Percentiles rank a stretch among this genome's conserved stretches.
These are phyloP conservation scores for Alcis repandata DNA, from an alignment of 2,888 invertebrate genomes.

Conservation along the genomic window DNA sequence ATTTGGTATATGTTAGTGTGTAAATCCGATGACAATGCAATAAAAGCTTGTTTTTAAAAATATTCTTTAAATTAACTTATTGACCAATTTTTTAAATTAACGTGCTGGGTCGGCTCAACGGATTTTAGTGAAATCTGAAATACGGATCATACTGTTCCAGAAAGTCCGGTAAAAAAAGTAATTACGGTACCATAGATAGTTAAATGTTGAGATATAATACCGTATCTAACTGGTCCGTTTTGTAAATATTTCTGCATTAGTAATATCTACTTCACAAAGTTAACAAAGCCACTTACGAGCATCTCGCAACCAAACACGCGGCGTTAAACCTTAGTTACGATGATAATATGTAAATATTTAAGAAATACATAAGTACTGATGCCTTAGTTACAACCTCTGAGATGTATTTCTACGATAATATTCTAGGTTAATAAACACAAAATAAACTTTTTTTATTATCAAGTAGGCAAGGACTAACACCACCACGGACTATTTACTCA, in stretches of 20 bases:
- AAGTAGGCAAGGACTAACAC: not conserved
- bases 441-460: not conserved
- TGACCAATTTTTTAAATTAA: not conserved
- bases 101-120: too few relatives aligned
- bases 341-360: slow-evolving; percentile 24
- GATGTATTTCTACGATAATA: slow-evolving; percentile 15
- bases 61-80: too few relatives aligned
- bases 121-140: too few relatives aligned
- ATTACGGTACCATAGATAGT: too few relatives aligned
- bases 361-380: slow-evolving; percentile 8
- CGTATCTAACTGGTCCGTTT: too few relatives aligned
- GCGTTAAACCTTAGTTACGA: slow-evolving; percentile 19
- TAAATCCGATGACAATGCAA: too few relatives aligned
- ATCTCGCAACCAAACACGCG: slow-evolving; percentile 6
- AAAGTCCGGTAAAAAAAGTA: too few relatives aligned
- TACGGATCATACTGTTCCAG: not conserved
- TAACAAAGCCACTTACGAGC: slow-evolving; percentile 1
- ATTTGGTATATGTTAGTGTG: too few relatives aligned
- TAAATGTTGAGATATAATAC: too few relatives aligned
- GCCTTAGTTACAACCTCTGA: slow-evolving; percentile 8
- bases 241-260: not conserved
- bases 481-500: not conserved
- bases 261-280: not conserved
- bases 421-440: slow-evolving; percentile 23
- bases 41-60: too few relatives aligned